Conservation (phyloP, 2,888 invertebrate species). For the Scaptomyza tumidula region DNA sequence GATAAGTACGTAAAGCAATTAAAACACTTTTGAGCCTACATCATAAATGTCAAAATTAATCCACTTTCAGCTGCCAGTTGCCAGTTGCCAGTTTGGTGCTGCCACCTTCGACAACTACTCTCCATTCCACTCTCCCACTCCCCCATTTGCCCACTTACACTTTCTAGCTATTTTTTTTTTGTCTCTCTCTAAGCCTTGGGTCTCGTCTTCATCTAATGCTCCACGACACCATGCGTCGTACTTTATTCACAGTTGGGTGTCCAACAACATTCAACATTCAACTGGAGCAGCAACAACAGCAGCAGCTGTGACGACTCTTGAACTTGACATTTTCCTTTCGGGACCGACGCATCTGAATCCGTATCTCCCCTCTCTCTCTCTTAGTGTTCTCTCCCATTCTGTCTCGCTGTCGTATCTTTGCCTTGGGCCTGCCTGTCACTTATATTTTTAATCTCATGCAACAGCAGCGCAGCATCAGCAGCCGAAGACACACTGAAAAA, state of each 20-base stretch:
- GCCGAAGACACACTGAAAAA: slow-evolving; percentile 56
- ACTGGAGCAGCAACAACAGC: slow-evolving; percentile 40
- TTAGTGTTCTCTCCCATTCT: background rate
- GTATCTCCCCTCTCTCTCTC: no score
- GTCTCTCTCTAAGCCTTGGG: slow-evolving; percentile 13
- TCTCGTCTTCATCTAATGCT: slow-evolving; percentile 15
- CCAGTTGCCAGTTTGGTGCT: slow-evolving; percentile 15
- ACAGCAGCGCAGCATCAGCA: slow-evolving; percentile 28
- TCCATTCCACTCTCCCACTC: background rate
- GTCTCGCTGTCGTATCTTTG: background rate
- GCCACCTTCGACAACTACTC: slow-evolving; percentile 2
- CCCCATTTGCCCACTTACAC: background rate
- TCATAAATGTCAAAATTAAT: slow-evolving; percentile 79
- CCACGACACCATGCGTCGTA: slow-evolving; percentile 34
- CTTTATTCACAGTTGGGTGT: slow-evolving; percentile 30
- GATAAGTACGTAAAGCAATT: slow-evolving; percentile 64
- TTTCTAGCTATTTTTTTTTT: slow-evolving; percentile 16
- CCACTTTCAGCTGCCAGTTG: slow-evolving; percentile 66
- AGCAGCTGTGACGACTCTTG: slow-evolving; percentile 76
- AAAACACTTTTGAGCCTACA: slow-evolving; percentile 69
- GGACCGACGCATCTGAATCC: slow-evolving; percentile 13
- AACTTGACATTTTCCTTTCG: slow-evolving; percentile 76
- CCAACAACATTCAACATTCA: slow-evolving; percentile 25
- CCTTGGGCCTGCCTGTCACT: slow-evolving; percentile 60
- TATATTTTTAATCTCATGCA: slow-evolving; percentile 70